Conservation (phyloP, 2,797 vertebrate genomes). For the Ctenosaura bakeri region DNA sequence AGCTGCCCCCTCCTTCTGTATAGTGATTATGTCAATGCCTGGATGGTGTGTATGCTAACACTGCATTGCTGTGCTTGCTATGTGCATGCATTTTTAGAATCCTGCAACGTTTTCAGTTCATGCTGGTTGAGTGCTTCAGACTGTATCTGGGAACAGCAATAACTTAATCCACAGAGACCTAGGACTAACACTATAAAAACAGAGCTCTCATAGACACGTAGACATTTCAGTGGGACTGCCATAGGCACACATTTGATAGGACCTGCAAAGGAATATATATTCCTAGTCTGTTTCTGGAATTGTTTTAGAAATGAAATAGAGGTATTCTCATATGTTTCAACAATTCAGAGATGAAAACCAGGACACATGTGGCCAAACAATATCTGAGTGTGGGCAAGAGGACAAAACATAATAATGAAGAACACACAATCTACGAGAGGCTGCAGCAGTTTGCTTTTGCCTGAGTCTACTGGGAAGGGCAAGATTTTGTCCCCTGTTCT, state of each 20-base stretch:
- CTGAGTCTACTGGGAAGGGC: no score
- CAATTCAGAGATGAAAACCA: no score
- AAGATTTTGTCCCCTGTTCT: no score
- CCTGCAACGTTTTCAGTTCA: not conserved
- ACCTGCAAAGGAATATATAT: not conserved
- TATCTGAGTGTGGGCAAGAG: no score
- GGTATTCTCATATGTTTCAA: no score
- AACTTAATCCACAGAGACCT: not conserved
- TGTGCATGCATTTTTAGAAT: not conserved
- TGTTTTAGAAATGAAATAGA: not conserved
- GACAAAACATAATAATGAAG: no score
- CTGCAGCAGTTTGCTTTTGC: no score
- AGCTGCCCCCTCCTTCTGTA: not conserved
- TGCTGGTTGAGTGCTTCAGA: not conserved
- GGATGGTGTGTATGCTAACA: no score
- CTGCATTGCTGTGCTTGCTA: not conserved
- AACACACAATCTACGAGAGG: no score
- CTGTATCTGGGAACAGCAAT: not conserved
- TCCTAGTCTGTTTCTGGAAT: not conserved
- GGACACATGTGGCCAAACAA: no score
- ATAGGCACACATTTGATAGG: not conserved
- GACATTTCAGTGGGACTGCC: conserved; percentile 1
- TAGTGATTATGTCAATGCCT: not conserved
- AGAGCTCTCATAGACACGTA: not conserved
- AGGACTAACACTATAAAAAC: not conserved